Evolutionary conservation across 2,888 invertebrate genomes (phyloP), one percentile per base, ranked within the genome.

Genomic region (Ametastegia equiseti): DNA sequence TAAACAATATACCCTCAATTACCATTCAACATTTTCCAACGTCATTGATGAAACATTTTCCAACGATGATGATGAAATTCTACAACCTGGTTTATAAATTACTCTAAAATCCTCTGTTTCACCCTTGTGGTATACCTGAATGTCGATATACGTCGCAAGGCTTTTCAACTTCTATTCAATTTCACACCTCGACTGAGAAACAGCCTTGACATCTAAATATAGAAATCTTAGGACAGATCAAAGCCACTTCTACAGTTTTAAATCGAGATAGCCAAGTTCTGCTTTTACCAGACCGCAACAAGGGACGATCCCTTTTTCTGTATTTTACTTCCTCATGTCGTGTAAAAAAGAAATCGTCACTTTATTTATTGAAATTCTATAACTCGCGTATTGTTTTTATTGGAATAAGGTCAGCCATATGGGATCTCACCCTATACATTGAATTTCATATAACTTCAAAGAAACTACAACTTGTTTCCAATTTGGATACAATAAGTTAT

Each of bases 191-290:
- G 71, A 42, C 45, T 47, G 71, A 71, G 15, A 1, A 4, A 7
- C 30, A 27, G 45, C 30, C 71, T 30, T 30, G 47, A 13, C 45
- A 47, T 71, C 71, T 71, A 71, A 71, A 47, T 71, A 71, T 71
- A 71, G 71, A 71, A 47, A 15, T 45, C 11, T 47, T 15, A 45
- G 30, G 30, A 45, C 27, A 71, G 27, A 45, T 47, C 23, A 19
- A 23, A 67, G 36, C 36, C 3, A 0, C 23, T 39, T 39, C 30
- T 23, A 67, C 19, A 19, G 39, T 67, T 67, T 67, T 67, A 67
- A n/a, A 9, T 30, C 5, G 6, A 30, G 19, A 19, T 39, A 39
- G 39, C 3, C 36, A n/a, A 67, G 36, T 39, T 39, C n/a, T 13
- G 11, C 39, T 67, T 0, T 19, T 23, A 33, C 36, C 7, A 9